phyloP scores from a whole-genome alignment of 2,888 invertebrate genomes.

The Harmothoe impar region DNA sequence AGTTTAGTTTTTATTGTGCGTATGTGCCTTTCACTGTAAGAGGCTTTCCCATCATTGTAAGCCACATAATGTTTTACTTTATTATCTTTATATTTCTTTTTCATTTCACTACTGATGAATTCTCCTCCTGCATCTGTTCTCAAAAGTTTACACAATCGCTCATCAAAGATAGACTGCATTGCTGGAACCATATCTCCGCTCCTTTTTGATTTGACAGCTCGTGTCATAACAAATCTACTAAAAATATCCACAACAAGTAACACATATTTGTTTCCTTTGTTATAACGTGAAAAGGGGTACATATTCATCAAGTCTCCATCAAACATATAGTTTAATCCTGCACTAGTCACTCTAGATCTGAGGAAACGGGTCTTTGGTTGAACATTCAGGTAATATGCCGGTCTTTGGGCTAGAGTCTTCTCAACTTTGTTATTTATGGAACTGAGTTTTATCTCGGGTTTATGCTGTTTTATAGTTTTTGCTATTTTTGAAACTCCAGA shows the following conservation, averaged over 20 bases:
- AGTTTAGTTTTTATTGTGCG: not conserved
- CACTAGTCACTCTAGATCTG: no score
- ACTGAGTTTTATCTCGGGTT: no score
- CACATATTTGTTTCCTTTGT: not conserved
- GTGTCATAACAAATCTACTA: not conserved
- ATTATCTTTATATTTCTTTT: not conserved
- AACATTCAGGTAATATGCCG: no score
- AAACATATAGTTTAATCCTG: no score
- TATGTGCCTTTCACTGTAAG: not conserved
- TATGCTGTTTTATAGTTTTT: no score
- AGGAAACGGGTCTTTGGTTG: no score
- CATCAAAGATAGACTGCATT: not conserved
- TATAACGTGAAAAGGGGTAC: not conserved
- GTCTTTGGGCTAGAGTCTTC: no score
- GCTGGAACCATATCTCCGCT: not conserved
- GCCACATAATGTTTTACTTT: not conserved
- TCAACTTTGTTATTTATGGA: no score
- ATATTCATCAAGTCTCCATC: conserved; percentile 6
- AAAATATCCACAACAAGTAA: not conserved
- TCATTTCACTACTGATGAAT: not conserved
- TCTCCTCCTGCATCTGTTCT: not conserved
- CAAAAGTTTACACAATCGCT: not conserved
- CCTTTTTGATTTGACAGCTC: not conserved
- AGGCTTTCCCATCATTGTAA: not conserved
- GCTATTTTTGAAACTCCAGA: no score